Base-by-base conservation (phyloP, 2,888 invertebrate species). In the Patella depressa region DNA sequence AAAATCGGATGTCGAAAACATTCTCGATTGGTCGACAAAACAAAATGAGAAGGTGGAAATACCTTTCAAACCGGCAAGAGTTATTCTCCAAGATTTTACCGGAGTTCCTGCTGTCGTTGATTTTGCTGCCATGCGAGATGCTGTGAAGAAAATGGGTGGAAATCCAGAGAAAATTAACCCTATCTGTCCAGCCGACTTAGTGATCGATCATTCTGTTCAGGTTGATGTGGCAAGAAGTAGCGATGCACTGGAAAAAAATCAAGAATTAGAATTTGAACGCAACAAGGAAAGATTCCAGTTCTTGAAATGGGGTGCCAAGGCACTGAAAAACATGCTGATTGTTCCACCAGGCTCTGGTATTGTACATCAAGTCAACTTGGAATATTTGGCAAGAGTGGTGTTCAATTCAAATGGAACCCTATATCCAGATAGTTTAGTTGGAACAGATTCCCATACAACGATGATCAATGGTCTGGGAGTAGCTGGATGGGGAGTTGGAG, bases 81-180 rank as follows among this genome's bases (percentile, higher is more conserved):
- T 99, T 78, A 96, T 99, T 82, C 93, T 99, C 34, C 98, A 98
- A 94, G 93, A 93, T 81, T 93, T 93, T 85, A 93, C 93, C 17
- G 99, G 99, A 3, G 98, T 99, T 0, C 99, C 99, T 1, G 98
- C 98, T 0, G 97, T 99, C 45, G 99, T 99, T 0, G 99, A 99
- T 92, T 97, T 99, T 93, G 99, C 99, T 17, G 98, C 98, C 0
- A 99, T 99, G 99, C 93, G 99, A 79, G 98, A 98, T 92, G 98
- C 98, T 0, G 97, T 99, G 0, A 94, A 95, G 85, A 93, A 93
- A 34, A 93, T 99, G 5, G 96, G 96, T 0, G 98, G 98, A 0
- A 94, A 98, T 92, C 96, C 98, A 0, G 94, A 97, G 85, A 96
- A 95, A 91, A 98, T 99, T 88, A 99, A 99, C 93, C 99, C 99